Conservation (phyloP, 1,140 invertebrate genomes). For the Teleogryllus occipitalis region DNA sequence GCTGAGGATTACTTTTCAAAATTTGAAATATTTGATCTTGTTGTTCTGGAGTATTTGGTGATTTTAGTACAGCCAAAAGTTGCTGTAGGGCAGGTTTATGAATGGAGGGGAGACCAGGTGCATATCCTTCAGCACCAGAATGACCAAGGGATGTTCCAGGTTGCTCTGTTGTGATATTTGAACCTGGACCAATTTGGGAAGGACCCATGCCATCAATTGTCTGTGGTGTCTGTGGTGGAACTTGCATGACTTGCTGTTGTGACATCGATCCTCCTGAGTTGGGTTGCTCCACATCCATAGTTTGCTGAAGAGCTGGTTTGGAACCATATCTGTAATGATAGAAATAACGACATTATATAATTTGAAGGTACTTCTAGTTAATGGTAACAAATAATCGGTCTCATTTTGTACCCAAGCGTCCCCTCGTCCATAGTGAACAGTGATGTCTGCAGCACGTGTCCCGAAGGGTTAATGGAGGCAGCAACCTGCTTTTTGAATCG, state of each 20-base stretch:
- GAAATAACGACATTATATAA: background rate
- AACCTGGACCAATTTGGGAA: conserved; percentile 15
- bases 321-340: conserved; percentile 10
- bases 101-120: conserved; percentile 31
- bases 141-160: conserved; percentile 16
- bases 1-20: conserved; percentile 86
- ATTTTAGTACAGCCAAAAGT: conserved; percentile 79
- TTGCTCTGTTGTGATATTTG: conserved; percentile 3
- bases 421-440: conserved; percentile 53
- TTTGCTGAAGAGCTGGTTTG: conserved; percentile 26
- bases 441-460: no score
- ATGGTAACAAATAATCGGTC: background rate
- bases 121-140: conserved; percentile 15
- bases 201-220: conserved; percentile 24
- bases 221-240: conserved; percentile 40
- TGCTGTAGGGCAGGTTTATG: conserved; percentile 80
- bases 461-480: no score
- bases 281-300: conserved; percentile 39
- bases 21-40: conserved; percentile 89
- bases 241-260: conserved; percentile 29
- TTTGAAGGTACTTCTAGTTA: background rate
- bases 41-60: conserved; percentile 82
- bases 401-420: conserved; percentile 41
- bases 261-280: conserved; percentile 32
- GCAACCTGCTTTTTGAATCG: no score